phyloP scores from a whole-genome alignment of 2,113 vertebrate genomes.

The Glareola pratincola region DNA sequence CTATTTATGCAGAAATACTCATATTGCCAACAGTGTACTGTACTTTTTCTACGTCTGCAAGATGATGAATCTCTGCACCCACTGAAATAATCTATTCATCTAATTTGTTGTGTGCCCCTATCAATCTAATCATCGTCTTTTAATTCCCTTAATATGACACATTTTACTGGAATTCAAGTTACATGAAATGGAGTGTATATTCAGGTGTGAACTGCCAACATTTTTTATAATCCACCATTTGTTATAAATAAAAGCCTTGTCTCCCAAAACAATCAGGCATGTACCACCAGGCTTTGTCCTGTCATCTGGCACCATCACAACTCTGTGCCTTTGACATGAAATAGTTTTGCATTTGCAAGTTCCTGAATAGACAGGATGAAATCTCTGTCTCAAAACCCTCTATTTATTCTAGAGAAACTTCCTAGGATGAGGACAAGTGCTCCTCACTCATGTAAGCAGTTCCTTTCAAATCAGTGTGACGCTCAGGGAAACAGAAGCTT shows the following conservation, averaged over 20 bases:
- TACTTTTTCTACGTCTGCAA: not conserved
- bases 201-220: not conserved
- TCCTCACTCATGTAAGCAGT: not conserved
- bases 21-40: not conserved
- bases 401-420: not conserved
- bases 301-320: not conserved
- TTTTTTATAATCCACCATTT: not conserved
- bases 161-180: not conserved
- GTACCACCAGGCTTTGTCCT: not conserved
- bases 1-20: not conserved
- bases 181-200: not conserved
- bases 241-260: not conserved
- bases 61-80: not conserved
- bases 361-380: not conserved
- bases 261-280: not conserved
- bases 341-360: not conserved
- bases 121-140: not conserved
- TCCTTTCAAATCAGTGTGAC: constrained; percentile 4
- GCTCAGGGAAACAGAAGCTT: not conserved
- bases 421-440: not conserved
- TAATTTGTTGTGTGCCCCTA: not conserved
- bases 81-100: not conserved
- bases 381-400: not conserved
- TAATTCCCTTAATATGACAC: not conserved
- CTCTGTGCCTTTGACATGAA: not conserved